Conservation (phyloP, 2,113 vertebrate genomes). For the Anarrhichthys ocellatus region DNA sequence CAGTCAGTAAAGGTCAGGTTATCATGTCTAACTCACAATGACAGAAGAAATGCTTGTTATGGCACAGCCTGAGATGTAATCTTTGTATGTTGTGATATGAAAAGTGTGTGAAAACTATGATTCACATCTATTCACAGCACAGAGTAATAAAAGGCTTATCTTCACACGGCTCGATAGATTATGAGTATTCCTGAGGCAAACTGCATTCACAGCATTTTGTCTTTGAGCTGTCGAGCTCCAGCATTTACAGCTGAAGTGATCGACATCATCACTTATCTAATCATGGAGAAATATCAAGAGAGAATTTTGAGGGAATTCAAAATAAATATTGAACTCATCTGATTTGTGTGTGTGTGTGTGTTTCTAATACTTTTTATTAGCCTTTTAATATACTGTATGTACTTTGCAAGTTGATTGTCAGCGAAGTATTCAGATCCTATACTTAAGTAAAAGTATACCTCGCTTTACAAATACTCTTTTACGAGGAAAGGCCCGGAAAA, state of each 20-base stretch:
- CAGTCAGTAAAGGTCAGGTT: not conserved
- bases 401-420: not conserved
- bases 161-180: conserved; percentile 9
- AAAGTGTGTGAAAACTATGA: conserved; percentile 15
- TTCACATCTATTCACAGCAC: conserved; percentile 35
- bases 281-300: not conserved
- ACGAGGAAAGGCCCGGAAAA: not conserved
- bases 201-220: conserved; percentile 2
- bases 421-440: not conserved
- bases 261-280: not conserved
- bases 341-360: not conserved
- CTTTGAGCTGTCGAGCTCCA: not conserved
- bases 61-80: not conserved
- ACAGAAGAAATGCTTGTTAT: not conserved
- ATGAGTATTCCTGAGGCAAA: not conserved
- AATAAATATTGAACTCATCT: not conserved
- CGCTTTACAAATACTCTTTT: not conserved
- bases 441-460: not conserved
- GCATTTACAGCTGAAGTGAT: not conserved
- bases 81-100: conserved; percentile 1
- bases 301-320: not conserved
- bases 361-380: not conserved
- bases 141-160: conserved; percentile 25
- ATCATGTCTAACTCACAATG: not conserved
- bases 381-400: not conserved